These are phyloP conservation scores for Petrocephalus microphthalmus DNA, from an alignment of 2,113 vertebrate species.

Conservation along the genomic window DNA sequence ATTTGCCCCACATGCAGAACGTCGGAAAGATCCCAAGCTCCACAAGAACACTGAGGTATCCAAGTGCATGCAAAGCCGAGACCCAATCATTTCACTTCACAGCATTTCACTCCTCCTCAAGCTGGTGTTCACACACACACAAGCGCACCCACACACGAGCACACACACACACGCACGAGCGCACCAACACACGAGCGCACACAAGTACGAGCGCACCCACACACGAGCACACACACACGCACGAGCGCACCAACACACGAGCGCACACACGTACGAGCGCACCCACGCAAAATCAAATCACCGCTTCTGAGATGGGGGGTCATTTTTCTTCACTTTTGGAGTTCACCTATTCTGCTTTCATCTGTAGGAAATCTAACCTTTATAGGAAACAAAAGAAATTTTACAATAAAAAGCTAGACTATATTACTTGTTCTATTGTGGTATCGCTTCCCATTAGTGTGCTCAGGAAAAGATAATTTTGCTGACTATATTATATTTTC, in stretches of 20 bases:
- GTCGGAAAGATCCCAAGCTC: conserved; percentile 26
- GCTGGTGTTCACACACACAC: conserved; percentile 36
- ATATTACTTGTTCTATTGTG: conserved; percentile 11
- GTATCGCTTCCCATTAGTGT: conserved; percentile 2
- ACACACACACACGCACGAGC: no score
- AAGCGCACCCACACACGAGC: not conserved
- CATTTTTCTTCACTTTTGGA: conserved; percentile 27
- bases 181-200: no score
- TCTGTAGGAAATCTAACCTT: not conserved
- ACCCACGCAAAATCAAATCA: not conserved
- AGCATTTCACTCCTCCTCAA: conserved; percentile 47
- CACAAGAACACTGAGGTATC: conserved; percentile 44
- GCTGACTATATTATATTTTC: conserved; percentile 45
- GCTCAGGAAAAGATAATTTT: conserved; percentile 28
- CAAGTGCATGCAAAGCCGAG: conserved; percentile 38
- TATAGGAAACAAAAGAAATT: not conserved
- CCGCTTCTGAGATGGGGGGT: conserved; percentile 48
- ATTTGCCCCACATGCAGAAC: not conserved
- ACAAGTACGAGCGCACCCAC: conserved; percentile 1
- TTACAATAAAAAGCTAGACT: not conserved
- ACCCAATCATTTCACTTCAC: conserved; percentile 40
- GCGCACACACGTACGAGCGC: conserved; percentile 23
- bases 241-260: no score
- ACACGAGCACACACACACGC: no score
- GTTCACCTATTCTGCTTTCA: not conserved